Evolutionary conservation across 2,888 invertebrate species (phyloP), one percentile per base, ranked within the genome.

Genomic region (Xylota sylvarum): DNA sequence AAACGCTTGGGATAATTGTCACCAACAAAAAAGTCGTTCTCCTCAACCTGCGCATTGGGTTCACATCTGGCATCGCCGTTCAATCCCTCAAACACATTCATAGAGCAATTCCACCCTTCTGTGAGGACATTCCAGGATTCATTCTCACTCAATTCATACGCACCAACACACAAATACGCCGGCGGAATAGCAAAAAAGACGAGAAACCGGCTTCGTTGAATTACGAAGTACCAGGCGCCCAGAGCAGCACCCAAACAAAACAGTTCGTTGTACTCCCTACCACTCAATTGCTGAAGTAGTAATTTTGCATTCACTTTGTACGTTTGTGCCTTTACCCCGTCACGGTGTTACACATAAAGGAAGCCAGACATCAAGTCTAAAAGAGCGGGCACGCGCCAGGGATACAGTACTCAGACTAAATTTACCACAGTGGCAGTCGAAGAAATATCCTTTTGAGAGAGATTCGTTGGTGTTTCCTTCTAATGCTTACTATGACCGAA

Each of bases 231-330:
- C 6, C 46, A 55, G 62, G 78, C 70, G 78, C 64, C 64, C 62
- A 70, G 46, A 64, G 52, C 43, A 23, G 70, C 62, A 70, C 46
- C 70, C 35, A 72, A 70, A 70, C 55, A 79, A 70, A 79, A 48
- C 70, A 64, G 78, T 79, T 79, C 78, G 78, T 79, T 64, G 70
- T 62, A 79, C 70, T 62, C 78, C 17, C 17, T 70, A 46, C 56
- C 55, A 64, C 62, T 70, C 78, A 55, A 70, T 32, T 17, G 46
- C 67, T 77, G 48, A 69, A 64, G 72, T 52, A 65, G 58, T 73
- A 73, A 80, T 67, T 80, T 73, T 48, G 40, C 40, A 80, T 80
- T 80, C 73, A 37, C 80, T 80, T 80, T 80, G 80, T 30, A 14
- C 32, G 23, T n/a, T 27, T 64, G 4, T 62, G 10, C 40, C 30